Evolutionary conservation across 2,797 vertebrate genomes (phyloP), one percentile per base, ranked within the genome.

Genomic region (Agapornis canus): DNA sequence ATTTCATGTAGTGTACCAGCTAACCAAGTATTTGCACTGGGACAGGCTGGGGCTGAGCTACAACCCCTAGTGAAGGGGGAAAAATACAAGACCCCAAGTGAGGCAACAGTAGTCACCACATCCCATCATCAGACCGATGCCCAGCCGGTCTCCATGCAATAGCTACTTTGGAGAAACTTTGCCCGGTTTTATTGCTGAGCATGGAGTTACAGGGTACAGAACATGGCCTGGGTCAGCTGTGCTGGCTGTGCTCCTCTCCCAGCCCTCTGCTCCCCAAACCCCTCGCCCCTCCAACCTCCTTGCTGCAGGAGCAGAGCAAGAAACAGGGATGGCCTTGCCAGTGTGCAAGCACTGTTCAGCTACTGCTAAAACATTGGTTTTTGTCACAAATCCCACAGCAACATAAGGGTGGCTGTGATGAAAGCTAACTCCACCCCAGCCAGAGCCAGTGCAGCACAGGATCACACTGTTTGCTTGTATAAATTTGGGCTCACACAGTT

Each of bases 371-470:
- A 27, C 26, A 18, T 1, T 8, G 20, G 7, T 40, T 81, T 51
- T 69, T 57, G 56, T 54, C 17, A 22, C 48, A 64, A 59, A 81
- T 42, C 26, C 47, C n/a, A 23, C 17, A 56, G 29, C 45, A 60
- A 11, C 65, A 3, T 21, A 49, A 42, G 21, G 16, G 43, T 11
- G 0, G 0, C 49, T 49, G 11, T 26, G 56, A 61, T 10, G 29
- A 49, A 77, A 21, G 35, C n/a, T 25, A 77, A 69, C 27, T 52
- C 14, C 26, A n/a, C 11, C 29, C 37, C 70, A 32, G 57, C 20
- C 71, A 75, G 51, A 79, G 32, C 37, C 31, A 52, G 32, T 17
- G 60, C 42, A 32, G n/a, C 32, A 37, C 20, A 42, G 56, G 40
- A 57, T 52, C 27, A n/a, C 60, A 47, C 47, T 9, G 12, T 76